Evolutionary conservation across 30 jellyfish, hydroid and myxozoan genomes (phyloP), one percentile per base, ranked within the genome.

Genomic region (Cassiopea andromeda): DNA sequence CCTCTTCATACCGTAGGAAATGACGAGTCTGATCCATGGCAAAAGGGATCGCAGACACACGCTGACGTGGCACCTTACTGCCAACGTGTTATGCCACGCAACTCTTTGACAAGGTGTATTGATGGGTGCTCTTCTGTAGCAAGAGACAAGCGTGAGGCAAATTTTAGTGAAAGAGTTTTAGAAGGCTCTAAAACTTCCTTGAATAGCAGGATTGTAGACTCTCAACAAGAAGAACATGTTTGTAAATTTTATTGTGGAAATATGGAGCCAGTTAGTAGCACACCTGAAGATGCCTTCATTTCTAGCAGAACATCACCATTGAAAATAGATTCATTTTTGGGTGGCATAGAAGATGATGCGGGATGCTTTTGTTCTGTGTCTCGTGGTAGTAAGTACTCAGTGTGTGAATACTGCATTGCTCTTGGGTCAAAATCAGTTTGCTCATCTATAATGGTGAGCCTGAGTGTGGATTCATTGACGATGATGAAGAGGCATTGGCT

Each of bases 301-400:
- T 61, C 73, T 61, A 61, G 14, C 14, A 1, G 27, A 61, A 61
- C 73, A 8, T 4, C 2, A 2, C 19, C 7, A 61, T 61, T 13
- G 27, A 14, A 3, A 17, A 19, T 1, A 70, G 79, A 70, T 19
- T 9, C 48, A 1, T 19, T 70, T 1, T 43, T 9, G 2, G 7
- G 50, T 19, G 19, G 16, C 6, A 14, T 1, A 9, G n/a, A 15
- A 2, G 82, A 83, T 6, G 7, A 59, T 10, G n/a, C 27, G 7
- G 88, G 44, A 16, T 86, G 94, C 48, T 87, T 0, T 71, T 78
- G 90, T 68, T 77, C 90, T 9, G 73, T 58, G 17, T 77, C 94
- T 14, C 82, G 86, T 48, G 90, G 90, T 15, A 73, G 75, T 59
- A 77, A 75, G 48, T 46, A 44, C 7, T 49, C 83, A 1, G 47